These are phyloP conservation scores for Crypturellus tataupa DNA, from an alignment of 2,797 vertebrate genomes.

Conservation along the genomic window DNA sequence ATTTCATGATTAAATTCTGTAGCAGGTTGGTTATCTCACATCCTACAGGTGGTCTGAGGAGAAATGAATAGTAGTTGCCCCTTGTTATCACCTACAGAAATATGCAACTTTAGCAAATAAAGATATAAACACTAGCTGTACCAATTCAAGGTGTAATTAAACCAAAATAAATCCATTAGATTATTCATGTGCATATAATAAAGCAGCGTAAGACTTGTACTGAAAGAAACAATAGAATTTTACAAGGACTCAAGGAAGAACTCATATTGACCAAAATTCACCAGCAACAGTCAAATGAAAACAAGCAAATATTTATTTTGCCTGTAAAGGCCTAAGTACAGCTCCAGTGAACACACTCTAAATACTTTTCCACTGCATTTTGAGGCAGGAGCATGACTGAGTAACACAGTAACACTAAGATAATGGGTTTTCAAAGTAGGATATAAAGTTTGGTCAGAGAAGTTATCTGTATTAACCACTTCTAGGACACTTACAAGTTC, in stretches of 20 bases:
- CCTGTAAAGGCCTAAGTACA: background rate
- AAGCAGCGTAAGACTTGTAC: background rate
- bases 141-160: background rate
- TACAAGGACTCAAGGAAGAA: background rate
- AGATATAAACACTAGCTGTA: background rate
- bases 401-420: background rate
- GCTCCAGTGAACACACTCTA: background rate
- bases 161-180: background rate
- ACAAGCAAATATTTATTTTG: background rate
- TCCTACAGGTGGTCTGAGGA: background rate
- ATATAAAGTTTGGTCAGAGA: background rate
- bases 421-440: background rate
- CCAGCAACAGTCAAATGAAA: background rate
- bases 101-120: background rate
- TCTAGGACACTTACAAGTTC: slow-evolving; percentile 90
- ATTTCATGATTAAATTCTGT: background rate
- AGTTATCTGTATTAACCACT: background rate
- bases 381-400: background rate
- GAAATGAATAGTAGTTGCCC: background rate
- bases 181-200: background rate
- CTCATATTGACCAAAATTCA: background rate
- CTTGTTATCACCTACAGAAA: background rate
- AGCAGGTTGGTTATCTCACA: background rate
- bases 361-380: background rate
- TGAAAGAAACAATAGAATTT: background rate